These are phyloP conservation scores for Zaprionus lachaisei DNA, from an alignment of 1,140 invertebrate species.

Conservation along the genomic window DNA sequence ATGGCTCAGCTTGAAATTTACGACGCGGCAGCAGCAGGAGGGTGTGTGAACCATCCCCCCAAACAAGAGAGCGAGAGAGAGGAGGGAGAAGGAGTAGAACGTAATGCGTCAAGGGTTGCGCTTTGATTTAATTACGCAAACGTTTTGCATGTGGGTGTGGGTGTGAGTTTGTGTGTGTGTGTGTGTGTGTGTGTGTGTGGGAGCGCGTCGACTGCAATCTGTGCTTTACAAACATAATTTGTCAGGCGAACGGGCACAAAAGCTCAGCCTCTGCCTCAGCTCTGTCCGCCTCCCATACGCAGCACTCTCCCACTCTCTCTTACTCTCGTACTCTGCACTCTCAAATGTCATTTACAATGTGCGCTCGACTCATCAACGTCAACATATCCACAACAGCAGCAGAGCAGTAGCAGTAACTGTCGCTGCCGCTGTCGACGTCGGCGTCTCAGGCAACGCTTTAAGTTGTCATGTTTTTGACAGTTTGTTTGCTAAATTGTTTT, in stretches of 20 bases:
- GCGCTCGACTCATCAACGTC: constrained; percentile 73
- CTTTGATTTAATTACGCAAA: constrained; percentile 56
- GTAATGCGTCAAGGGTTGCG: constrained; percentile 37
- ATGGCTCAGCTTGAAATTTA: constrained; percentile 32
- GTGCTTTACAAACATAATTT: constrained; percentile 58
- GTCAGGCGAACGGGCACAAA: constrained; percentile 34
- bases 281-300: not conserved
- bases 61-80: not conserved
- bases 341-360: constrained; percentile 76
- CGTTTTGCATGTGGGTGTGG: constrained; percentile 40
- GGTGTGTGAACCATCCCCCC: constrained; percentile 25
- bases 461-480: constrained; percentile 81
- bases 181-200: not conserved
- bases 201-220: constrained; percentile 7
- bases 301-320: not conserved
- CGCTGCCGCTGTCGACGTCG: constrained; percentile 20
- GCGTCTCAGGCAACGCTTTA: constrained; percentile 65
- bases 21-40: constrained; percentile 3
- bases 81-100: not conserved
- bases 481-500: constrained; percentile 82
- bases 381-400: constrained; percentile 27
- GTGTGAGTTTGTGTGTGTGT: not conserved
- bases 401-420: constrained; percentile 1
- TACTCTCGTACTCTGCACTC: constrained; percentile 2
- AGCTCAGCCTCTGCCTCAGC: constrained; percentile 11